Evolutionary conservation across 2,113 vertebrate genomes (phyloP).

Genomic region (Siniperca chuatsi): DNA sequence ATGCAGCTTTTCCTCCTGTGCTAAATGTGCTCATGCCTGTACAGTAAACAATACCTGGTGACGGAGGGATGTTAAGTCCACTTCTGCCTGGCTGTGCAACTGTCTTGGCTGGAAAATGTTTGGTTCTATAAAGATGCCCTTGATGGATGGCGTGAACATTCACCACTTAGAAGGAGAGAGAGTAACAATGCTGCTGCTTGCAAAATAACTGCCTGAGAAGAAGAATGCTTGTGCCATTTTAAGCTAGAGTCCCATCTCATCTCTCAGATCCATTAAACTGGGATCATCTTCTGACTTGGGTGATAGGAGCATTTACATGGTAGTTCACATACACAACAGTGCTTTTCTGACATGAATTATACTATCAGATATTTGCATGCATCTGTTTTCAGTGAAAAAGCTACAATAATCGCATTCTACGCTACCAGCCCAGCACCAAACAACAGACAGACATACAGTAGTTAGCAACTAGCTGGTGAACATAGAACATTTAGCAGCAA

Average conservation of each 20-base stretch:
- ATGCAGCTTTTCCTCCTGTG: not conserved
- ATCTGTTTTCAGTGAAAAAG: not conserved
- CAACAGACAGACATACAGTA: not conserved
- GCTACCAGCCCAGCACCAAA: not conserved
- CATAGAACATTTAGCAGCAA: not conserved
- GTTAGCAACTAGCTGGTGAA: not conserved
- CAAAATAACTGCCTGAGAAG: conserved; percentile 16
- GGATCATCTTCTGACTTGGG: conserved; percentile 21
- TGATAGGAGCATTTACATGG: not conserved
- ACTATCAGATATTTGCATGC: not conserved
- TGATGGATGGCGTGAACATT: conserved; percentile 26
- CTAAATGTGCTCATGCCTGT: not conserved
- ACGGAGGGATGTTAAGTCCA: conserved; percentile 28
- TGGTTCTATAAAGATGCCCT: conserved; percentile 33
- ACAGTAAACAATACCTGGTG: not conserved
- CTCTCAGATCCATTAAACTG: conserved; percentile 38
- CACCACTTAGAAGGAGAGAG: conserved; percentile 15
- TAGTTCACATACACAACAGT: not conserved
- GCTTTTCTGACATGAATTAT: conserved; percentile 6
- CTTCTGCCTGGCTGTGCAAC: not conserved
- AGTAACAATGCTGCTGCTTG: conserved; percentile 6
- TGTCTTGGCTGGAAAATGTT: conserved; percentile 9
- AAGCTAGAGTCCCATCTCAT: conserved; percentile 20
- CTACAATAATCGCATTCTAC: not conserved
- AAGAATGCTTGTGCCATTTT: not conserved